phyloP scores from a whole-genome alignment of 1,140 invertebrate species.

The Orius insidiosus region DNA sequence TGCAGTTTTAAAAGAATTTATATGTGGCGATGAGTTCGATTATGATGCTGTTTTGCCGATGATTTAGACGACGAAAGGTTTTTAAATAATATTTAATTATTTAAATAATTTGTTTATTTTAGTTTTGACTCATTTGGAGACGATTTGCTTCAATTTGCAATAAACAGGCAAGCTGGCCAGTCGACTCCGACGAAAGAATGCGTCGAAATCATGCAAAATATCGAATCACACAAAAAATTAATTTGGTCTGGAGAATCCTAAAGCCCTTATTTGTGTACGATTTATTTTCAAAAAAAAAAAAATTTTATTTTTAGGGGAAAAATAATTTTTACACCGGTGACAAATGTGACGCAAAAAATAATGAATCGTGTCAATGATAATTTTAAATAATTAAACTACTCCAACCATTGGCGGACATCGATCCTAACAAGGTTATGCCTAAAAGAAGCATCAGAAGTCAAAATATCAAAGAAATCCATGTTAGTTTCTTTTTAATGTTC shows the following conservation, averaged over 20 bases:
- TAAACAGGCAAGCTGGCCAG: slow-evolving; percentile 15
- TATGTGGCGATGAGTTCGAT: background rate
- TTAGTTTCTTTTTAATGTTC: background rate
- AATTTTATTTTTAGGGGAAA: slow-evolving; percentile 14
- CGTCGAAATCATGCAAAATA: slow-evolving; percentile 13
- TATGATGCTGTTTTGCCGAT: background rate
- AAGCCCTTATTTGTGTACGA: slow-evolving; percentile 19
- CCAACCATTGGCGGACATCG: background rate
- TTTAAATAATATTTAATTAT: background rate
- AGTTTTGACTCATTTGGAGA: slow-evolving; percentile 13
- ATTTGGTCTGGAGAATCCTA: slow-evolving; percentile 16
- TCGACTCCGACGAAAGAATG: slow-evolving; percentile 13
- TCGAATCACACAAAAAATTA: slow-evolving; percentile 12
- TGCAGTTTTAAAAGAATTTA: background rate
- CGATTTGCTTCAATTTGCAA: slow-evolving; percentile 7
- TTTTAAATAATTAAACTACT: slow-evolving; percentile 11
- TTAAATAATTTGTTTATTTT: slow-evolving; percentile 6
- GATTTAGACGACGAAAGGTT: background rate
- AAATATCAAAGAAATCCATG: background rate
- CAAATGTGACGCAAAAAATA: slow-evolving; percentile 14
- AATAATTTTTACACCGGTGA: slow-evolving; percentile 19
- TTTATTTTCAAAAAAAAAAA: background rate
- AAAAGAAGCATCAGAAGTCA: background rate
- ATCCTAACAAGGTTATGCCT: background rate
- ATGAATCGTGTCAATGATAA: slow-evolving; percentile 18